These are phyloP conservation scores for Nyctibius bracteatus DNA, from an alignment of 2,113 vertebrate species.

Conservation along the genomic window DNA sequence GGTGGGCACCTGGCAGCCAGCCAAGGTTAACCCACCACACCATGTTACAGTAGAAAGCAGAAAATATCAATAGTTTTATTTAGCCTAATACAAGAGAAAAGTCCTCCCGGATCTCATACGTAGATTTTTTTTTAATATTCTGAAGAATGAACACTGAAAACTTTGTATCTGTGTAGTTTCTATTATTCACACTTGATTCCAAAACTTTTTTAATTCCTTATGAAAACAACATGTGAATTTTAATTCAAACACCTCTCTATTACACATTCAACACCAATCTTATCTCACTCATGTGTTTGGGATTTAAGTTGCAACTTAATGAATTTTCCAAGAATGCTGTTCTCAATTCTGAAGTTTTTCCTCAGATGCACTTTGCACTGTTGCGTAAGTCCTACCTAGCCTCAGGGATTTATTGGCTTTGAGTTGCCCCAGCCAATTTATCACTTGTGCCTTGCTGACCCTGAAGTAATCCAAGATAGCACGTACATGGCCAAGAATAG, in stretches of 20 bases:
- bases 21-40: not conserved
- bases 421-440: conserved; percentile 16
- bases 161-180: not conserved
- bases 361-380: not conserved
- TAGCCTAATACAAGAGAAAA: not conserved
- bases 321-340: not conserved
- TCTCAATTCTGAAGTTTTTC: not conserved
- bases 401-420: conserved; percentile 25
- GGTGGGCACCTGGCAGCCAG: not conserved
- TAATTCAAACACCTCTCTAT: not conserved
- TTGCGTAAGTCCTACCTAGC: not conserved
- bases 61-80: not conserved
- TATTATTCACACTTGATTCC: not conserved
- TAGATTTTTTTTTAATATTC: not conserved
- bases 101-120: not conserved
- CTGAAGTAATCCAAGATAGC: conserved; percentile 28
- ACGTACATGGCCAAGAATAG: not conserved
- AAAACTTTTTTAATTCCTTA: not conserved
- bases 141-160: not conserved
- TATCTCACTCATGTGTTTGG: not conserved
- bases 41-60: not conserved
- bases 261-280: not conserved
- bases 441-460: not conserved
- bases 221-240: not conserved
- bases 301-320: not conserved